A percentile compares a stretch with the other conserved stretches of the same genome.
Evolutionary conservation across 1,140 invertebrate species (phyloP).

Genomic region (Lepidurus apus): DNA sequence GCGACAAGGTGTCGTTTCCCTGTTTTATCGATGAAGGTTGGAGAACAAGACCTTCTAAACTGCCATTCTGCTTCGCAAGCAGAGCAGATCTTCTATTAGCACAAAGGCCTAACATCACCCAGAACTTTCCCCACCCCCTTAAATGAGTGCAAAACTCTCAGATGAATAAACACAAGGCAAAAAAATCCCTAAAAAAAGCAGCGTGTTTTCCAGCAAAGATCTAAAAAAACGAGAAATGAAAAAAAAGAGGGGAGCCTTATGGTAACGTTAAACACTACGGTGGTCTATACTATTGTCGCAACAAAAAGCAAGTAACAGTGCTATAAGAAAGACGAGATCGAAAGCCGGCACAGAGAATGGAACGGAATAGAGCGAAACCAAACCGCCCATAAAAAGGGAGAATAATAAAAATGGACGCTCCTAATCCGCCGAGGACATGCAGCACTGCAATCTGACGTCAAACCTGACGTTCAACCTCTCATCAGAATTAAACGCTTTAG

Average conservation of each 20-base stretch:
- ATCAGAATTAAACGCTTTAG: constrained; percentile 10
- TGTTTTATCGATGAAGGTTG: not conserved
- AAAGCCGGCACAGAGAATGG: not conserved
- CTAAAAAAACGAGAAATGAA: not conserved
- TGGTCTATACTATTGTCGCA: too few relatives aligned
- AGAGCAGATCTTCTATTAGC: not conserved
- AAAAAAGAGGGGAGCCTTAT: not conserved
- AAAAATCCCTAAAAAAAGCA: not conserved
- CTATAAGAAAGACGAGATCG: too few relatives aligned
- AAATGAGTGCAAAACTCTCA: not conserved
- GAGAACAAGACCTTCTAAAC: not conserved
- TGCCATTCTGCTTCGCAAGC: not conserved
- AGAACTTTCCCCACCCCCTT: not conserved
- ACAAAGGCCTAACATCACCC: not conserved
- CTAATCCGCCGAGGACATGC: constrained; percentile 6
- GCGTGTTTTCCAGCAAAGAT: not conserved
- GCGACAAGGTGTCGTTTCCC: not conserved
- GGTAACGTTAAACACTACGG: too few relatives aligned
- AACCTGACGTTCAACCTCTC: constrained; percentile 8
- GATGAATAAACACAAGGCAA: not conserved
- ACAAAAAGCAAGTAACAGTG: too few relatives aligned
- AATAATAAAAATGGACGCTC: not conserved
- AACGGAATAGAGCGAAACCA: not conserved
- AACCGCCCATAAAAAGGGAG: not conserved
- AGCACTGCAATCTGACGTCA: constrained; percentile 20